phyloP scores from a whole-genome alignment of 2,888 invertebrate genomes.

The Cepaea hortensis region DNA sequence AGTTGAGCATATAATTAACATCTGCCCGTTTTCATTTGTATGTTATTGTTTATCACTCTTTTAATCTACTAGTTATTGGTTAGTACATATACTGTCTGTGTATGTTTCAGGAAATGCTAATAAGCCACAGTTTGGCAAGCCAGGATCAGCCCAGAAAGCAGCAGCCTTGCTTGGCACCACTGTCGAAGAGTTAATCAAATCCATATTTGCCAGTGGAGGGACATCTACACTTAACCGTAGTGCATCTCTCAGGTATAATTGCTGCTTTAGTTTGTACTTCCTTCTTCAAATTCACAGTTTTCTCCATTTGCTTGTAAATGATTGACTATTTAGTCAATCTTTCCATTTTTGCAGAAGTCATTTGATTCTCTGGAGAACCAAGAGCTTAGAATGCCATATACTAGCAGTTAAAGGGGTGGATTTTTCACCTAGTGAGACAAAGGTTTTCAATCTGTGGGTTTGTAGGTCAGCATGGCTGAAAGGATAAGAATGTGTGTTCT shows the following conservation, averaged over 20 bases:
- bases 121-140: slow-evolving; percentile 74
- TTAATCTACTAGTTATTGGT: neutral
- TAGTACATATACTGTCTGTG: too few species aligned
- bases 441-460: too few species aligned
- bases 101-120: slow-evolving; percentile 77
- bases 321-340: neutral
- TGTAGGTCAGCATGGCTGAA: too few species aligned
- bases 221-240: slow-evolving; percentile 61
- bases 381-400: too few species aligned
- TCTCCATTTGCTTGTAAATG: neutral
- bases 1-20: too few species aligned
- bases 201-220: slow-evolving; percentile 81
- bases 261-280: neutral
- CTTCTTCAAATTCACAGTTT: too few species aligned
- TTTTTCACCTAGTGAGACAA: too few species aligned
- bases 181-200: slow-evolving; percentile 88
- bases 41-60: neutral
- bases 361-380: too few species aligned
- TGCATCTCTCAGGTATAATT: slow-evolving; percentile 60
- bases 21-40: too few species aligned
- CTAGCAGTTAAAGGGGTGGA: too few species aligned
- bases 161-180: slow-evolving; percentile 80
- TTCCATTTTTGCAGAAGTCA: too few species aligned
- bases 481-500: too few species aligned
- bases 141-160: slow-evolving; percentile 73